Conservation (phyloP, 2,113 vertebrate genomes). For the Megalops atlanticus region DNA sequence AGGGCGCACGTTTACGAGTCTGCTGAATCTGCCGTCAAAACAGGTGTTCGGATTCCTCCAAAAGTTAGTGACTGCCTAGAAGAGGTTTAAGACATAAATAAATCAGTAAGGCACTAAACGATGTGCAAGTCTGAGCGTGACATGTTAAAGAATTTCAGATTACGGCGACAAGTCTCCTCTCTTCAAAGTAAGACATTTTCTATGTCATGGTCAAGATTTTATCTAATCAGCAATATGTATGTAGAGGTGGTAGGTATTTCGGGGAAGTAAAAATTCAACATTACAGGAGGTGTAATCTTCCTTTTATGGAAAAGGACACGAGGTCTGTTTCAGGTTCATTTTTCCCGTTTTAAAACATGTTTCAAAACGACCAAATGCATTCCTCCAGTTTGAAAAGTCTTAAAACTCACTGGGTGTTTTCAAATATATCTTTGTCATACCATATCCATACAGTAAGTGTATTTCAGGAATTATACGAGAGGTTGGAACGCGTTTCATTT, state of each 20-base stretch:
- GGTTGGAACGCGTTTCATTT: too few species aligned
- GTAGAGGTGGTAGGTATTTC: neutral
- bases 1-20: neutral
- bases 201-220: neutral
- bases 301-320: neutral
- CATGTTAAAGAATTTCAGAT: neutral
- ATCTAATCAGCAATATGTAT: neutral
- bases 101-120: neutral
- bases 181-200: neutral
- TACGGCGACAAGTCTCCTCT: neutral
- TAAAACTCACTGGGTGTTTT: neutral
- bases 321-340: too few species aligned
- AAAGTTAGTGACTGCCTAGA: neutral
- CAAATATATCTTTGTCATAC: neutral
- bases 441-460: neutral
- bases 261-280: neutral
- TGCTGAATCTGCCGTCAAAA: neutral
- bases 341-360: too few species aligned
- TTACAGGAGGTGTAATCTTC: neutral
- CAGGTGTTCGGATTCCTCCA: slow-evolving; percentile 11
- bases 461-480: neutral
- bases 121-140: neutral
- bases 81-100: slow-evolving; percentile 8
- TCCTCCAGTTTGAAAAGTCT: too few species aligned
- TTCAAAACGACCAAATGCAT: too few species aligned